Evolutionary conservation across 2,888 invertebrate species (phyloP).

Genomic region (Drosophila mimetica): DNA sequence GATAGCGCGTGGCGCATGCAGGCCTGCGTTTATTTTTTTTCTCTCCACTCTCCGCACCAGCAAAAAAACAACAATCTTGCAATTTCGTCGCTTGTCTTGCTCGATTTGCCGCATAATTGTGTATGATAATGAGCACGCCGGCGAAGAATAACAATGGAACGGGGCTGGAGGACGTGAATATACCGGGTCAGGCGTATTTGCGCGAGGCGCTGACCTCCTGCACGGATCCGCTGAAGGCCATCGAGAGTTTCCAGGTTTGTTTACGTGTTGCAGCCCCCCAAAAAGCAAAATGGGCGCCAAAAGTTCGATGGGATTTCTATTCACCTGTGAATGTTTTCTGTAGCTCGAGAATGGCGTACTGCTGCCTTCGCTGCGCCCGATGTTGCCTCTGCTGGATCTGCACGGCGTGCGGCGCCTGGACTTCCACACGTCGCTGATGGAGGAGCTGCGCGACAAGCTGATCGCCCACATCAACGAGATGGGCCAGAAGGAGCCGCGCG

Average conservation of each 20-base stretch:
- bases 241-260: slow-evolving; percentile 96
- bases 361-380: slow-evolving; percentile 95
- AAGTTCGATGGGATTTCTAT: not conserved
- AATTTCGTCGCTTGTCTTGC: not conserved
- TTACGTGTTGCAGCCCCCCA: slow-evolving; percentile 38
- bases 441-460: slow-evolving; percentile 90
- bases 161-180: slow-evolving; percentile 93
- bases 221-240: slow-evolving; percentile 98
- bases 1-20: not conserved
- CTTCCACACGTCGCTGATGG: slow-evolving; percentile 96
- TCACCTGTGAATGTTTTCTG: not conserved
- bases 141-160: slow-evolving; percentile 85
- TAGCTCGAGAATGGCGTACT: slow-evolving; percentile 95
- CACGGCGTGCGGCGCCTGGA: slow-evolving; percentile 96
- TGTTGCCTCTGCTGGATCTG: slow-evolving; percentile 96
- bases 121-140: slow-evolving; percentile 78
- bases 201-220: slow-evolving; percentile 96
- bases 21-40: not conserved
- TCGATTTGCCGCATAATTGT: slow-evolving; percentile 25
- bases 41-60: slow-evolving; percentile 3
- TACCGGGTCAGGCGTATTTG: slow-evolving; percentile 94
- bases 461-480: slow-evolving; percentile 93
- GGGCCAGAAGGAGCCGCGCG: slow-evolving; percentile 85
- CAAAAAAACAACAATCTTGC: slow-evolving; percentile 7
- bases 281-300: slow-evolving; percentile 30